Conservation (phyloP, 2,888 invertebrate genomes). For the Geotrupes spiniger region DNA sequence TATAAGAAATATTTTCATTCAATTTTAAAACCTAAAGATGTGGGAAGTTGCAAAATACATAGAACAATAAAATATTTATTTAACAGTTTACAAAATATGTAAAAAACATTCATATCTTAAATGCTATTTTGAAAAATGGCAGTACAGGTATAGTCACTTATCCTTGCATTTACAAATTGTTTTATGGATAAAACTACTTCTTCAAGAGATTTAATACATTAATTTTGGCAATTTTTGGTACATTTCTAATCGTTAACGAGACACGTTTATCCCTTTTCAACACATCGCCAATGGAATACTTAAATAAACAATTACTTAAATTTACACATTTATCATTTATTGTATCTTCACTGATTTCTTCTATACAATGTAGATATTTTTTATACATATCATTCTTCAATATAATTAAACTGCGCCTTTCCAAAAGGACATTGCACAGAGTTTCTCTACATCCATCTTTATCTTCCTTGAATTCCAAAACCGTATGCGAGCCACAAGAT, state of each 20-base stretch:
- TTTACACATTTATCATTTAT: constrained; percentile 63
- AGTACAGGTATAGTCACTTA: no score
- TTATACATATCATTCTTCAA: constrained; percentile 80
- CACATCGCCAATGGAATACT: constrained; percentile 56
- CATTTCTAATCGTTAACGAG: constrained; percentile 90
- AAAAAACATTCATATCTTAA: no score
- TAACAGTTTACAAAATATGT: no score
- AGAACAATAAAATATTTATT: no score
- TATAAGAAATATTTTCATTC: no score
- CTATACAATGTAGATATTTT: constrained; percentile 83
- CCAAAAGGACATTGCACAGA: constrained; percentile 75
- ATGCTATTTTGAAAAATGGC: no score
- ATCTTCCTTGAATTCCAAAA: constrained; percentile 78
- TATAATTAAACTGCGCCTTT: constrained; percentile 85
- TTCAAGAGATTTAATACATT: constrained; percentile 53
- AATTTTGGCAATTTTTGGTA: constrained; percentile 80
- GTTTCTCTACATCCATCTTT: constrained; percentile 46
- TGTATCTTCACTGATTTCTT: constrained; percentile 65
- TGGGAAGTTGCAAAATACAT: no score
- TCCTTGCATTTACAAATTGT: no score
- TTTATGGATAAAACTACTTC: constrained; percentile 4
- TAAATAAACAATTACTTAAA: constrained; percentile 59
- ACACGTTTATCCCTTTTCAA: constrained; percentile 69
- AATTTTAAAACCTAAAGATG: no score
- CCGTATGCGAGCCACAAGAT: constrained; percentile 83